Evolutionary conservation across 2,797 vertebrate genomes (phyloP).

Genomic region (Enteromius trimaculatus): DNA sequence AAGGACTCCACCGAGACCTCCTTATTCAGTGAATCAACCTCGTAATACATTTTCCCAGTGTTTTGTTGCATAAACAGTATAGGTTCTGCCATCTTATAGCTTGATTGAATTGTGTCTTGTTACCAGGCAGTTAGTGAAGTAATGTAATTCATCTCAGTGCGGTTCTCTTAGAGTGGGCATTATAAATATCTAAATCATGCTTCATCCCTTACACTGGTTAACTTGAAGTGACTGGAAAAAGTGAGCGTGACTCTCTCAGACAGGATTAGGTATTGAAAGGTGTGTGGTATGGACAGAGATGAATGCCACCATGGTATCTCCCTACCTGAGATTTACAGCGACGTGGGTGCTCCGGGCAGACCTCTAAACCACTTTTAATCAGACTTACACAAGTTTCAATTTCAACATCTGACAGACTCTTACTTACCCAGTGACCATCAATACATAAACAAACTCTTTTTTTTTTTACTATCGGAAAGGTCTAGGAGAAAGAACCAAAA

Average conservation of each 20-base stretch:
- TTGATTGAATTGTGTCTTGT: background rate
- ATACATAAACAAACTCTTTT: constrained; percentile 69
- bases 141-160: background rate
- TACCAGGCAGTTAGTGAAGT: background rate
- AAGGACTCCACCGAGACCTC: constrained; percentile 61
- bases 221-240: constrained; percentile 76
- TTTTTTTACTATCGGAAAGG: constrained; percentile 66
- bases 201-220: constrained; percentile 71
- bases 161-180: constrained; percentile 52
- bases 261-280: constrained; percentile 49
- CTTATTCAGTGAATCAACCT: constrained; percentile 49
- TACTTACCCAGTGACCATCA: constrained; percentile 68
- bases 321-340: constrained; percentile 74
- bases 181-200: constrained; percentile 68
- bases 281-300: constrained; percentile 69
- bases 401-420: constrained; percentile 68
- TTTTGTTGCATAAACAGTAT: background rate
- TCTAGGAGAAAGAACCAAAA: constrained; percentile 70
- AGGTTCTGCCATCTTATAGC: background rate
- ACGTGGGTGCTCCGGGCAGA: constrained; percentile 66
- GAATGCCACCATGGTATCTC: constrained; percentile 71
- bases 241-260: constrained; percentile 69
- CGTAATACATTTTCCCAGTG: constrained; percentile 1
- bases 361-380: constrained; percentile 64
- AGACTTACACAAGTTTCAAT: constrained; percentile 65